phyloP scores from a whole-genome alignment of 2,113 vertebrate genomes.

The Symphodus melops region DNA sequence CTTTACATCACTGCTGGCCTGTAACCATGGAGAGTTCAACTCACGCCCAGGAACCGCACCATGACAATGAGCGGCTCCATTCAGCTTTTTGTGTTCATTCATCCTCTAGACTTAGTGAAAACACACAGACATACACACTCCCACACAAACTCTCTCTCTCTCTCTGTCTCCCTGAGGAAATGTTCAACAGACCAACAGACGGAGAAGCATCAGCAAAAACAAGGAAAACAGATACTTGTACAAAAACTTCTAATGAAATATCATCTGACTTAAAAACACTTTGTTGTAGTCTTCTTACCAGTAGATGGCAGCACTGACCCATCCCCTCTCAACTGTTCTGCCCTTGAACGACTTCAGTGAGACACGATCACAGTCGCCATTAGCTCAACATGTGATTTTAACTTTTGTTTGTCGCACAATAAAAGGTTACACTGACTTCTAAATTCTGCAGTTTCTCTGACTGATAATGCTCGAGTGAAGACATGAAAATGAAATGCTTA shows the following conservation, averaged over 20 bases:
- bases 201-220: not conserved
- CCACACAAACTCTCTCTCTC: conserved; percentile 3
- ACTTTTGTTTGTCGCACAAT: not conserved
- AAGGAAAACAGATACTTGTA: not conserved
- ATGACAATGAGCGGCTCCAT: conserved; percentile 47
- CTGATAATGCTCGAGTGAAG: no score
- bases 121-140: conserved; percentile 14
- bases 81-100: conserved; percentile 64
- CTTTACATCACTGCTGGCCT: conserved; percentile 62
- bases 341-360: not conserved
- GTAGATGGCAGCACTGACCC: conserved; percentile 64
- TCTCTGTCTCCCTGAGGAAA: conserved; percentile 1
- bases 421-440: not conserved
- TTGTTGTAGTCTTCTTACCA: conserved; percentile 29
- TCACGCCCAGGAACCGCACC: conserved; percentile 49
- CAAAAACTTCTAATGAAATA: not conserved
- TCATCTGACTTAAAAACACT: not conserved
- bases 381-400: conserved; percentile 14
- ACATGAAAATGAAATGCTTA: not conserved
- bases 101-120: conserved; percentile 31
- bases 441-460: no score
- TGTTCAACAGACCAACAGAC: not conserved
- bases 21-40: conserved; percentile 67
- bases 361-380: not conserved
- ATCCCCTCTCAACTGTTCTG: not conserved